phyloP scores from a whole-genome alignment of 2,797 vertebrate genomes.

The Ispidina lecontei region DNA sequence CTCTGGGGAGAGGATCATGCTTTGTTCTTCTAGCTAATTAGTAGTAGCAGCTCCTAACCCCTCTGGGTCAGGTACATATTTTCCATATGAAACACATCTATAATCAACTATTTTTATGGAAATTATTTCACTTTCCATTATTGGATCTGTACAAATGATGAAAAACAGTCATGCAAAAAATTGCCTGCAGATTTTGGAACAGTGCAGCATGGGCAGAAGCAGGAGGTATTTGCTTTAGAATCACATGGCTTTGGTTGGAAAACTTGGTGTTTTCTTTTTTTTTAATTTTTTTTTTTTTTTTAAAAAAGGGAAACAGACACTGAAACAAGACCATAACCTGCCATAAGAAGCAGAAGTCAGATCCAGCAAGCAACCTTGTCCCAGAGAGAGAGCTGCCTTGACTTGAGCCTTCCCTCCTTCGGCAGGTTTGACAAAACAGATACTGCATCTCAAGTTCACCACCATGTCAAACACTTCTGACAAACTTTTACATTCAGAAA shows the following conservation, averaged over 20 bases:
- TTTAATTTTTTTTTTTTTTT: background rate
- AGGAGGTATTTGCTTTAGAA: conserved; percentile 63
- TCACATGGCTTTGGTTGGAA: conserved; percentile 57
- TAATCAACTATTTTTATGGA: conserved; percentile 41
- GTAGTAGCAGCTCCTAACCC: conserved; percentile 59
- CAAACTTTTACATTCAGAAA: conserved; percentile 22
- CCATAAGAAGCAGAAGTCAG: conserved; percentile 43
- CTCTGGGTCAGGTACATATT: conserved; percentile 46
- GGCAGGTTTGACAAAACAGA: conserved; percentile 15
- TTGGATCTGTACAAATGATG: conserved; percentile 42
- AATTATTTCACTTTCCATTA: conserved; percentile 47
- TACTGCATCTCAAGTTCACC: conserved; percentile 53
- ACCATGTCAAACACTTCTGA: background rate
- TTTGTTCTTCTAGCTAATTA: conserved; percentile 60
- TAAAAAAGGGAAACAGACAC: background rate
- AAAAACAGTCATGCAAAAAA: conserved; percentile 60
- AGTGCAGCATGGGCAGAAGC: conserved; percentile 54
- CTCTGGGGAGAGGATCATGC: conserved; percentile 3
- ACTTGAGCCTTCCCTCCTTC: background rate
- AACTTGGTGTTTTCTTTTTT: background rate
- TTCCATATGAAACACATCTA: conserved; percentile 50
- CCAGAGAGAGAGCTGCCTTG: background rate
- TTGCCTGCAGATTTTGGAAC: background rate
- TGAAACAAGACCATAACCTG: conserved; percentile 2
- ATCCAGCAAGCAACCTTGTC: background rate